A percentile compares a stretch with the other conserved stretches of the same genome.
These are phyloP conservation scores for Porites divaricata DNA, from an alignment of 92 coral and sea anemone species.

Conservation along the genomic window DNA sequence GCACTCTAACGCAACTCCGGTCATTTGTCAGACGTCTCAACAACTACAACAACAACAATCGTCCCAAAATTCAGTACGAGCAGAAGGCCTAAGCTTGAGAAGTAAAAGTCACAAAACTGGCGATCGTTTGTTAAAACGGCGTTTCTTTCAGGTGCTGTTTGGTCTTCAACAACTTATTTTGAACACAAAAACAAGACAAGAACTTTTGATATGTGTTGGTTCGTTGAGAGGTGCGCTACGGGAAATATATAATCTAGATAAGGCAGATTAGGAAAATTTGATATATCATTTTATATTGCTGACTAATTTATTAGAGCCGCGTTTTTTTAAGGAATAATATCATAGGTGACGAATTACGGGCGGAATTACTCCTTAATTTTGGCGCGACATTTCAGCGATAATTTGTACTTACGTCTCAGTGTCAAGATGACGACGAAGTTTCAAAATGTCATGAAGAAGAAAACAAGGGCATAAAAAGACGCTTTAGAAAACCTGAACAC, in stretches of 20 bases:
- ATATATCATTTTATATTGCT: neutral
- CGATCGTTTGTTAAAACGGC: constrained; percentile 10
- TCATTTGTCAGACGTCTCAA: neutral
- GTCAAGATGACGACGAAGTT: too few relatives aligned
- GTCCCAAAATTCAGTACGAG: neutral
- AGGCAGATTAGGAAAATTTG: neutral
- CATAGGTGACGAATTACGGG: too few relatives aligned
- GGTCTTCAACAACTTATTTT: neutral
- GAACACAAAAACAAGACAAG: constrained; percentile 6
- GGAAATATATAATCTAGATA: constrained; percentile 3
- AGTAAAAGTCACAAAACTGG: neutral
- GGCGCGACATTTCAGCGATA: too few relatives aligned
- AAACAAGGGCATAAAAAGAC: too few relatives aligned
- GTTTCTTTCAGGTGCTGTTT: neutral
- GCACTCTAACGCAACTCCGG: neutral
- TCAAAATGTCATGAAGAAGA: too few relatives aligned
- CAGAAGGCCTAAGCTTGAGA: neutral
- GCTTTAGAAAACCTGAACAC: too few relatives aligned
- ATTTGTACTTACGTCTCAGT: too few relatives aligned
- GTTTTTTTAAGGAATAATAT: too few relatives aligned
- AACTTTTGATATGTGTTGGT: neutral
- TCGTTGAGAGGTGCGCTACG: constrained; percentile 19
- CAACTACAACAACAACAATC: neutral
- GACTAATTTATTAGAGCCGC: too few relatives aligned
- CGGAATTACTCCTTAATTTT: too few relatives aligned